Base-by-base conservation (phyloP, 2,888 invertebrate species). In the Drosophila formosana region DNA sequence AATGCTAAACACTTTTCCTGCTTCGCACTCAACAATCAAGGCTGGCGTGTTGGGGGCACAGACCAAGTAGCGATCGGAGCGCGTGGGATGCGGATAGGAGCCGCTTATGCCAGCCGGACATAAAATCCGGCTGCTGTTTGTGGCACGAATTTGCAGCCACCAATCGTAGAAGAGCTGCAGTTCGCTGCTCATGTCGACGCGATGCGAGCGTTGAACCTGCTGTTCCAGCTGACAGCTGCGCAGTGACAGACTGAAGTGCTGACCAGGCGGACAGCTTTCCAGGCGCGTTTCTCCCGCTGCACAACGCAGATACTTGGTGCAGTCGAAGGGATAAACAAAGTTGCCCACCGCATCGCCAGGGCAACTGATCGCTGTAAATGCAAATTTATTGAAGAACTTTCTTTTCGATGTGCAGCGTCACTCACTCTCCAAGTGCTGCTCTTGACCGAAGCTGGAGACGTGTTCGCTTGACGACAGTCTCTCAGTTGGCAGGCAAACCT, bases 301-400 rank as follows among this genome's bases (percentile, higher is more conserved):
- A 81, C 95, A 95, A 82, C 94, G 95, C 30, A 95, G 91, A 86
- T 94, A 95, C 80, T 94, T 94, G 58, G 94, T 93, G 76, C 95
- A 95, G 64, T 95, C 94, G 2, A 93, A 92, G 5, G 94, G 93
- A 87, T 95, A 95, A 0, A 94, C 93, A 78, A 94, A 94, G 58
- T 93, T 92, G 0, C 95, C 95, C 0, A 94, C 93, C 4, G 92
- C 92, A 51, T 91, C 90, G 0, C 82, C 72, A 0, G 94, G 94
- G 82, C 94, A 94, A 1, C 30, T 56, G 3, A 70, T 18, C 41
- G 52, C 89, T 86, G 65, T 26, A 74, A 80, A 80, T 26, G 7
- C 11, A 34, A 57, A 11, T 37, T 8, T 8, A 30, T 23, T 9
- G n/a, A 26, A 2, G 9, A n/a, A 8, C 1, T n/a, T 6, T 18